A percentile compares a stretch with the other conserved stretches of the same genome.
Conservation (phyloP, 1,140 invertebrate species). For the Bombus pascuorum region DNA sequence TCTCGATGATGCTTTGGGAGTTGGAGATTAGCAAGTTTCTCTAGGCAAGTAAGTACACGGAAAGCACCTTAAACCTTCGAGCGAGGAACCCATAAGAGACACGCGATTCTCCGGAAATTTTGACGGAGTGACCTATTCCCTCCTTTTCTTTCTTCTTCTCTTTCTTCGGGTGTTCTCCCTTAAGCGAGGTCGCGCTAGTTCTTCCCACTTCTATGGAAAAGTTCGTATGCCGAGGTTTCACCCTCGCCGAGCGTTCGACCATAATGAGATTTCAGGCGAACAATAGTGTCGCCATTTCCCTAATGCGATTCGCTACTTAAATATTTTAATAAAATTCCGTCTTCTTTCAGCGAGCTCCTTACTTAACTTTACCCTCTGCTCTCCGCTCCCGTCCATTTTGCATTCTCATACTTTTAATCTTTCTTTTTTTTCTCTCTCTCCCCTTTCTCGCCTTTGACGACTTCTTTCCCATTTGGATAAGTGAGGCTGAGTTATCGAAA, state of each 20-base stretch:
- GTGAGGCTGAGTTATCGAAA: constrained; percentile 56
- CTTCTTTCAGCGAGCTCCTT: constrained; percentile 51
- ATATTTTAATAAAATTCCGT: constrained; percentile 79
- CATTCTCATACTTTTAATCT: constrained; percentile 48
- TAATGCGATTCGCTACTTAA: constrained; percentile 78
- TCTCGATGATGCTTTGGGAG: constrained; percentile 25
- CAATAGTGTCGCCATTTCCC: constrained; percentile 75
- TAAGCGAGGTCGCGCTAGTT: constrained; percentile 14
- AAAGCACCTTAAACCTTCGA: constrained; percentile 46
- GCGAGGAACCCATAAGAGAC: constrained; percentile 22
- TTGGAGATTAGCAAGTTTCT: constrained; percentile 45
- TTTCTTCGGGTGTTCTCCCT: background rate
- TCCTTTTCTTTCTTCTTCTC: constrained; percentile 1
- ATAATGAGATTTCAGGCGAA: constrained; percentile 76
- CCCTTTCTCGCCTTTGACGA: constrained; percentile 30
- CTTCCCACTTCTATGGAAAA: constrained; percentile 60
- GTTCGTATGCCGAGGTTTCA: constrained; percentile 59
- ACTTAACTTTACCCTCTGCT: constrained; percentile 59
- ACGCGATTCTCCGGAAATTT: constrained; percentile 48
- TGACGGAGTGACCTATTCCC: constrained; percentile 34
- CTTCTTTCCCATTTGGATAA: constrained; percentile 56
- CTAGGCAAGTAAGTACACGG: constrained; percentile 37
- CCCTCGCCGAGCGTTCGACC: constrained; percentile 49
- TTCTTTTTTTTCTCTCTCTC: background rate
- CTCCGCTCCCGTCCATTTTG: constrained; percentile 39